These are phyloP conservation scores for Chroicocephalus ridibundus DNA, from an alignment of 2,113 vertebrate genomes.

Conservation along the genomic window DNA sequence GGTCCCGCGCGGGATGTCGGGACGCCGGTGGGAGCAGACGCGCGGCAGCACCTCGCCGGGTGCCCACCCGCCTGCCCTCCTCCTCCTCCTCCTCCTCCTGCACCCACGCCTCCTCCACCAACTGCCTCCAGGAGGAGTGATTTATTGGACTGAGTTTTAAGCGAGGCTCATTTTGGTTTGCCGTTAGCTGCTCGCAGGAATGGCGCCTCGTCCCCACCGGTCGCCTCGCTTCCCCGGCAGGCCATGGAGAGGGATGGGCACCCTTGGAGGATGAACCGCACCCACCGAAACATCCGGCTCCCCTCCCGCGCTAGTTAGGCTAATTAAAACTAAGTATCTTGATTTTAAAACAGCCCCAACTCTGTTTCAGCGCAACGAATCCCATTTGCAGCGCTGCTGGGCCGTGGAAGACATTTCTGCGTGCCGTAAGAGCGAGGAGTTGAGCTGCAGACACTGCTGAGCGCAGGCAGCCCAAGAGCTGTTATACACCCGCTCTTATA, in stretches of 20 bases:
- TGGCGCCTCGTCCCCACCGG: background rate
- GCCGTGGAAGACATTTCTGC: background rate
- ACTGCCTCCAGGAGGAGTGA: background rate
- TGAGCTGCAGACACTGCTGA: background rate
- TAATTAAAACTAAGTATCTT: background rate
- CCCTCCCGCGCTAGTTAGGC: background rate
- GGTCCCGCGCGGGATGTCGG: fast-evolving
- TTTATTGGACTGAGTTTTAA: background rate
- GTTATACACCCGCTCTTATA: fast-evolving
- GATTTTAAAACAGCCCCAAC: background rate
- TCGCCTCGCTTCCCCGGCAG: background rate
- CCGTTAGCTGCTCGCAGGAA: background rate
- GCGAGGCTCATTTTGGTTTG: background rate
- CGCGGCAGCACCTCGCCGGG: background rate
- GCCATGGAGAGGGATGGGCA: background rate
- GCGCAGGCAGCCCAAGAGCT: fast-evolving
- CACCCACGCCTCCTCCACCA: background rate
- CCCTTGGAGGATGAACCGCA: fast-evolving
- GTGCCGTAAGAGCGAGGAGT: fast-evolving
- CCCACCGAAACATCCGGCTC: background rate
- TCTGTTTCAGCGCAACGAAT: background rate
- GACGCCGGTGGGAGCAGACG: fast-evolving
- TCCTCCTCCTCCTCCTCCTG: background rate
- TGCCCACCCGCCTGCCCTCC: background rate
- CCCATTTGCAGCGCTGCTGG: background rate